These are phyloP conservation scores for Bombylius discolor DNA, from an alignment of 2,888 invertebrate genomes.

Conservation along the genomic window DNA sequence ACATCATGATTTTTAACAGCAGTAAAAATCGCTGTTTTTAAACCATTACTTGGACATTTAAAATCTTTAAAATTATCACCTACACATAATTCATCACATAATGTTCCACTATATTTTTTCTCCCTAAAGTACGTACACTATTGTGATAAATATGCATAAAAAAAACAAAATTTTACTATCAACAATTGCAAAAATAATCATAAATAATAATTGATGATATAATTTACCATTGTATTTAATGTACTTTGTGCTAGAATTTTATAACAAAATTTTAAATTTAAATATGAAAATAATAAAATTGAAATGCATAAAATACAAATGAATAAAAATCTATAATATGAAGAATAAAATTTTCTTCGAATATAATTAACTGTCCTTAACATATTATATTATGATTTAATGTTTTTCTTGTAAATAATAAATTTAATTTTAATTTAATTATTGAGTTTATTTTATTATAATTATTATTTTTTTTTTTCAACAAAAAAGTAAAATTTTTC, in stretches of 20 bases:
- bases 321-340: slow-evolving; percentile 18
- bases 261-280: slow-evolving; percentile 32
- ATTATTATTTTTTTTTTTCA: too few relatives aligned
- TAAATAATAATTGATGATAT: background rate
- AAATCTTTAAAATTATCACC: slow-evolving; percentile 28
- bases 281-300: slow-evolving; percentile 28
- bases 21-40: slow-evolving; percentile 31
- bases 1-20: slow-evolving; percentile 31
- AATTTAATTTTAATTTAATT: too few relatives aligned
- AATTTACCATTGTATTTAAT: slow-evolving; percentile 27
- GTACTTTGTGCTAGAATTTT: slow-evolving; percentile 30
- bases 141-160: slow-evolving; percentile 4
- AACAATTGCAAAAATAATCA: background rate
- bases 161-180: background rate
- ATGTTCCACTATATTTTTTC: slow-evolving; percentile 29
- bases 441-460: too few relatives aligned
- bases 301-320: slow-evolving; percentile 24
- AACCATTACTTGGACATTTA: slow-evolving; percentile 28
- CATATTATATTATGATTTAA: too few relatives aligned
- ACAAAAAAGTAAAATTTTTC: too few relatives aligned
- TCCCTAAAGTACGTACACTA: slow-evolving; percentile 29
- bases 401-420: too few relatives aligned
- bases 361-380: too few relatives aligned
- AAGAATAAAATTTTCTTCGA: too few relatives aligned
- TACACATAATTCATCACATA: slow-evolving; percentile 31